Evolutionary conservation across 1,140 invertebrate species (phyloP), one percentile per base, ranked within the genome.

Genomic region (Apis florea): DNA sequence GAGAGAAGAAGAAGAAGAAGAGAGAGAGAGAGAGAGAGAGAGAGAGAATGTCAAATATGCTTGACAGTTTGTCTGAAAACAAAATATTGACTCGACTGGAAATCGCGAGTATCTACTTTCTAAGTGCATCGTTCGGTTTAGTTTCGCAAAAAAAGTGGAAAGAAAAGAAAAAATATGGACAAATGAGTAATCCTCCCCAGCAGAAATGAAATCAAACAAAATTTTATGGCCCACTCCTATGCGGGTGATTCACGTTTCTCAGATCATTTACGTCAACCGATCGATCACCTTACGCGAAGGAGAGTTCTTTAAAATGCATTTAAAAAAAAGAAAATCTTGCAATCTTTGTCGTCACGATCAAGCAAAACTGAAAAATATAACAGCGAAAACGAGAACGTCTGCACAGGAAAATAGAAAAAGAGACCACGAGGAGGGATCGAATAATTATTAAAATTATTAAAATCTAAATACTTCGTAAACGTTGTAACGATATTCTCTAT

Each of bases 141-240:
- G 67, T 72, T 40, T 49, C 49, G 71, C 26, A 68, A 51, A 56
- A 49, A n/a, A 40, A 40, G n/a, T 40, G 31, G 31, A 40, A 40
- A 40, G 31, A 40, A 6, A 40, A 40, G 6, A 40, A 40, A 40
- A 40, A 40, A 5, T 19, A 49, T 21, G 69, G 59, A 61, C 12
- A 51, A 61, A 73, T 58, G 82, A 58, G 53, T 83, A 75, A 80
- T 74, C 59, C 31, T 85, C 74, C 79, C 63, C 67, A 69, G 79
- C 73, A 47, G 86, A 75, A 21, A 58, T 56, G 77, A 69, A 59
- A 67, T 66, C 66, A 71, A 31, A 86, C 73, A 82, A 40, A 49
- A 75, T 70, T 89, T 89, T 90, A 90, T 90, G 88, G 89, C 88
- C 89, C 79, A 88, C 86, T 90, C 89, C 83, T 90, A 88, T 88